Evolutionary conservation across 2,888 invertebrate genomes (phyloP).

Genomic region (Epinotia bilunana): DNA sequence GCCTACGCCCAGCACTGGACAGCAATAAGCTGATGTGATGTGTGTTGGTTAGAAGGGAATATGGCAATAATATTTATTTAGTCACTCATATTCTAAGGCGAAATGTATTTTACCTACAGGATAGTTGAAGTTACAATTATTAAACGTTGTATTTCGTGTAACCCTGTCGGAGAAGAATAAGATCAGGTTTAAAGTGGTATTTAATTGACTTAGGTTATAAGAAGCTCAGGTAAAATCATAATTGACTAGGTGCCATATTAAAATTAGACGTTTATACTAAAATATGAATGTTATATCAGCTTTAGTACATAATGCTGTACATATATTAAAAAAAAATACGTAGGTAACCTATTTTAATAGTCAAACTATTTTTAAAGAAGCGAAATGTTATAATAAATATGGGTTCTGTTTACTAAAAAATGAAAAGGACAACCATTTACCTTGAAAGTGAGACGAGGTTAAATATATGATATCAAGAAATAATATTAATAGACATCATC

Average conservation of each 20-base stretch:
- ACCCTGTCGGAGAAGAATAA: conserved; percentile 62
- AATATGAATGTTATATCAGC: background rate
- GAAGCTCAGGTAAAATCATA: conserved; percentile 68
- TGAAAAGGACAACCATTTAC: conserved; percentile 67
- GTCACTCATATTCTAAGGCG: conserved; percentile 1
- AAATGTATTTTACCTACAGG: conserved; percentile 3
- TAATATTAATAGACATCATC: conserved; percentile 45
- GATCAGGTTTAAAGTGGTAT: conserved; percentile 51
- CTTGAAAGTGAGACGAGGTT: conserved; percentile 74
- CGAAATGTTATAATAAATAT: background rate
- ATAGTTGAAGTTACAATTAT: conserved; percentile 29
- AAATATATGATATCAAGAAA: conserved; percentile 9
- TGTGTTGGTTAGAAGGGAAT: background rate
- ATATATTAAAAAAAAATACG: background rate
- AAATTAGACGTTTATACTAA: conserved; percentile 9
- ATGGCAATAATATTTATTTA: background rate
- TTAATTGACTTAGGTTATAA: conserved; percentile 67
- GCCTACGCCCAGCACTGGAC: too few species aligned
- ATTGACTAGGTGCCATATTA: conserved; percentile 35
- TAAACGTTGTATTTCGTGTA: conserved; percentile 43
- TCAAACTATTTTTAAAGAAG: background rate
- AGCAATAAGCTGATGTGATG: too few species aligned
- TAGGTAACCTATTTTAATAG: background rate
- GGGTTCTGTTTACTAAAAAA: conserved; percentile 49
- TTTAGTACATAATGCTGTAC: conserved; percentile 9